Percentiles rank a stretch among this genome's conserved stretches.
phyloP scores from a whole-genome alignment of 2,888 invertebrate genomes.

The Plebejus argus region DNA sequence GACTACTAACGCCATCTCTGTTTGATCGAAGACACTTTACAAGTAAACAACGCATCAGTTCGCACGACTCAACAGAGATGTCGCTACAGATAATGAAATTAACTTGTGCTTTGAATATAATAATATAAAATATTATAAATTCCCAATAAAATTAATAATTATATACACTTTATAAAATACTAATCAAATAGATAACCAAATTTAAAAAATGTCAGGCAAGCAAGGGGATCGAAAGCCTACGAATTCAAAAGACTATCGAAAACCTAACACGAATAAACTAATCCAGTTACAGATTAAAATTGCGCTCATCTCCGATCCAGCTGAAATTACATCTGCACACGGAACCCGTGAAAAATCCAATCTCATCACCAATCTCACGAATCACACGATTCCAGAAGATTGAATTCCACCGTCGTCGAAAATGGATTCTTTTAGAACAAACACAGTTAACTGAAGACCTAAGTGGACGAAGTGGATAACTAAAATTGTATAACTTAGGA shows the following conservation, averaged over 20 bases:
- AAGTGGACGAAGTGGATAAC: too few species aligned
- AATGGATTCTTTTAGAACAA: constrained; percentile 47
- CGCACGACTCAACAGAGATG: constrained; percentile 5
- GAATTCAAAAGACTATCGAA: not conserved
- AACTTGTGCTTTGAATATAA: too few species aligned
- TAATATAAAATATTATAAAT: too few species aligned
- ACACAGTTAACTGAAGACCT: constrained; percentile 46
- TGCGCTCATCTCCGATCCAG: not conserved
- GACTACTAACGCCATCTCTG: constrained; percentile 11
- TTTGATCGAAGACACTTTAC: not conserved
- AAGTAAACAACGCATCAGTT: too few species aligned
- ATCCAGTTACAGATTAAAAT: not conserved
- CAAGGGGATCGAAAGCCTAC: too few species aligned
- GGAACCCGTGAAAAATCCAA: not conserved
- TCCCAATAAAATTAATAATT: too few species aligned
- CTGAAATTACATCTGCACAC: not conserved
- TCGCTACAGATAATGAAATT: not conserved
- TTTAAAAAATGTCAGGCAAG: too few species aligned
- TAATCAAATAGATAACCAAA: too few species aligned
- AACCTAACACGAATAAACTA: not conserved
- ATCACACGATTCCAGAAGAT: not conserved
- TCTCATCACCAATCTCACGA: not conserved
- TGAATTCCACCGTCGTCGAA: not conserved
- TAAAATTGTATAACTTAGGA: too few species aligned
- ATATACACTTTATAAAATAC: too few species aligned